A percentile compares a stretch with the other conserved stretches of the same genome.
Conservation (phyloP, 2,113 vertebrate genomes). For the Carlito syrichta region DNA sequence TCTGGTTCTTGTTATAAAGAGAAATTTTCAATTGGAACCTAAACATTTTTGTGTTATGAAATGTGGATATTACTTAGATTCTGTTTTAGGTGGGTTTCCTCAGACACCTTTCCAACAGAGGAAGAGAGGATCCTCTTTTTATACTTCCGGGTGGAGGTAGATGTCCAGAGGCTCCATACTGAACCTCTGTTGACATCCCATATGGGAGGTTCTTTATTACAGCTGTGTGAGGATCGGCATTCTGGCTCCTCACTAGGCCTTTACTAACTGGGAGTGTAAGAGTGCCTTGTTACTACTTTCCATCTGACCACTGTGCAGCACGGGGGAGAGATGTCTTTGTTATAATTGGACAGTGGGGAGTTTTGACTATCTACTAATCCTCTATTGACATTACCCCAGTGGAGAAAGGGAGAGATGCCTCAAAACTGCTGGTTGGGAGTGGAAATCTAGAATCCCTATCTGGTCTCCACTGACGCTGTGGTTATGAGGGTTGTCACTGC, state of each 20-base stretch:
- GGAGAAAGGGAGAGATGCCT: neutral
- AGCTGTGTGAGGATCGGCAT: neutral
- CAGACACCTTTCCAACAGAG: neutral
- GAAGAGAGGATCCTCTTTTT: neutral
- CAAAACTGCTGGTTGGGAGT: neutral
- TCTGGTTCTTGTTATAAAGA: neutral
- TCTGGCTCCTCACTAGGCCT: neutral
- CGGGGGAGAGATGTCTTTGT: neutral
- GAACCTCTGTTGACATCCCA: rapidly evolving
- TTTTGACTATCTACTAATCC: neutral
- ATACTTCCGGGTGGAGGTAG: neutral
- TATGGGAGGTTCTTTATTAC: neutral
- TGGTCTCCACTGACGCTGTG: neutral
- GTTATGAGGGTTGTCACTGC: too few relatives aligned
- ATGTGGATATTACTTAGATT: neutral
- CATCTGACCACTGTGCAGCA: neutral
- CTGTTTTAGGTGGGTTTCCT: neutral
- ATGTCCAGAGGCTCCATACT: neutral
- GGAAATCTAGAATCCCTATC: neutral
- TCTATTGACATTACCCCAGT: neutral
- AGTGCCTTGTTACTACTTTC: neutral
- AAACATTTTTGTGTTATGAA: neutral
- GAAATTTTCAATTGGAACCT: neutral
- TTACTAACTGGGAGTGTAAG: neutral
- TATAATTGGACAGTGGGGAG: neutral